Evolutionary conservation across 2,797 vertebrate genomes (phyloP), one percentile per base, ranked within the genome.

Genomic region (Rhinichthys osculus): DNA sequence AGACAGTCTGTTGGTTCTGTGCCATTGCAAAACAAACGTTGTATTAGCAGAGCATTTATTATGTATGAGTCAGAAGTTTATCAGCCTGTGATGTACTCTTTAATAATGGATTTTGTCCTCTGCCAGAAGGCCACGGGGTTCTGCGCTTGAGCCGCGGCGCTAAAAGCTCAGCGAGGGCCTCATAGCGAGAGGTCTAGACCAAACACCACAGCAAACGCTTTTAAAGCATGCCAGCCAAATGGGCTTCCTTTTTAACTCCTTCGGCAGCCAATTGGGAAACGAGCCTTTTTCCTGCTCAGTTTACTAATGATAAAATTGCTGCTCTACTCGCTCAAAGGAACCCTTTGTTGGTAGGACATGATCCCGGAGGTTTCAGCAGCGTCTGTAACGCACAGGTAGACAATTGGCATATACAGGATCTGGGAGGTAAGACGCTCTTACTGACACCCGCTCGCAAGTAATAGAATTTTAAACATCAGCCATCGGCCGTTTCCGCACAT

Each of bases 251-350:
- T 93, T 93, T 92, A 93, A 93, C 93, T 93, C 91, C 85, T 91
- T 90, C 89, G 69, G 87, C 85, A 89, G 89, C 88, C 87, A 92
- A 89, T 88, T 88, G 88, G 89, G 86, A 91, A 87, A 89, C 67
- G 88, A 92, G 88, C 82, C 86, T 86, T 93, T 94, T 93, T 93
- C 92, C 92, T 93, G 91, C 92, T 95, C 94, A 91, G 90, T 95
- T 95, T 94, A 94, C 93, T 93, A 93, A 94, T 94, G 93, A 95
- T 94, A 93, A 94, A 93, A 94, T 92, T 94, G 89, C 91, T 93
- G 89, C 88, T 89, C 84, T 84, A 72, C 87, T 88, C 67, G 71
- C 91, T 95, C 87, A 95, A 95, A 94, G 93, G 91, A 79, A 85
- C 88, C 84, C 91, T 94, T 95, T 95, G 94, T 95, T 91, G 64